Percentiles rank a stretch among this genome's conserved stretches.
These are phyloP conservation scores for Pseudorectes ferrugineus DNA, from an alignment of 2,113 vertebrate genomes.

Conservation along the genomic window DNA sequence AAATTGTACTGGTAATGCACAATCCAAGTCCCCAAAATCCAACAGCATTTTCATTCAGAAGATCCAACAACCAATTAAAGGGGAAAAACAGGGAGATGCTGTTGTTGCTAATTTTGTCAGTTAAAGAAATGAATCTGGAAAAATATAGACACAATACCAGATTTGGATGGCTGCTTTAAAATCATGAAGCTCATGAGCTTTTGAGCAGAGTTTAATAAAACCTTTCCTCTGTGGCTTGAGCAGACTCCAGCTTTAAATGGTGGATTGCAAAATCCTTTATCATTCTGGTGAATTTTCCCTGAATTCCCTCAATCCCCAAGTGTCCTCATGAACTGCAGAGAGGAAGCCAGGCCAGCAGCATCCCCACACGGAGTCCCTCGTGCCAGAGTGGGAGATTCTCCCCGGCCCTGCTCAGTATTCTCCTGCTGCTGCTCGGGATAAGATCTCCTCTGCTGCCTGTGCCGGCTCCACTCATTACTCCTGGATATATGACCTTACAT, in stretches of 20 bases:
- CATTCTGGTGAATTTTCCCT: neutral
- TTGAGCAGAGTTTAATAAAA: neutral
- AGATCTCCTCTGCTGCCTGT: neutral
- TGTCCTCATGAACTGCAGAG: fast-evolving
- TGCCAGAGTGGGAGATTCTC: neutral
- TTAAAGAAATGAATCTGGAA: neutral
- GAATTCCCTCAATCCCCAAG: neutral
- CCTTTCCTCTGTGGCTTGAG: neutral
- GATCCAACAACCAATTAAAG: neutral
- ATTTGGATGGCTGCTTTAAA: neutral
- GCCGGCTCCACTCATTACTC: neutral
- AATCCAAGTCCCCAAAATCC: neutral
- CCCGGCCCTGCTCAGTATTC: neutral
- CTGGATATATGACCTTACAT: neutral
- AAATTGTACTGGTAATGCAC: neutral
- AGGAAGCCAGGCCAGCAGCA: neutral
- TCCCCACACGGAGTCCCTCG: fast-evolving
- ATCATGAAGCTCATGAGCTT: neutral
- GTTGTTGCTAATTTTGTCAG: neutral
- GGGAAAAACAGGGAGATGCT: neutral
- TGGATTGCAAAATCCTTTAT: neutral
- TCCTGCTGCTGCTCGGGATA: neutral
- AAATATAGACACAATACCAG: neutral
- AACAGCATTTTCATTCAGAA: neutral
- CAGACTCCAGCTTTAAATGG: neutral